These are phyloP conservation scores for human (Homo sapiens) DNA, from an alignment of 2,113 vertebrate species.

Conservation along the genomic window DNA sequence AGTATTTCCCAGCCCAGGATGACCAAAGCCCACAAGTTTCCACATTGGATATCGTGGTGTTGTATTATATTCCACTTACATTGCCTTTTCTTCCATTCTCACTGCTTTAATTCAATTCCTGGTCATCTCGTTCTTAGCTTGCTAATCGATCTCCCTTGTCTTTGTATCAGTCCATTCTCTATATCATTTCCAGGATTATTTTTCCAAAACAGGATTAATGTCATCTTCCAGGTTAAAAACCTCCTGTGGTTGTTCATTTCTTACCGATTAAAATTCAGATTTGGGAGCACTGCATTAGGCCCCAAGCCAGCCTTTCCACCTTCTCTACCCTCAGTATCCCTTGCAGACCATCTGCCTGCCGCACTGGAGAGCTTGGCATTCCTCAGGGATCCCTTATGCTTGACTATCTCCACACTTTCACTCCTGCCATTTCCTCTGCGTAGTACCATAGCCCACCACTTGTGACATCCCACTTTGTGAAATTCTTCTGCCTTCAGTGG, in stretches of 20 bases:
- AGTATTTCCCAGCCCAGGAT: background rate
- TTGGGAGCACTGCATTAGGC: background rate
- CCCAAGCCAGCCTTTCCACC: background rate
- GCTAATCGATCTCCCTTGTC: background rate
- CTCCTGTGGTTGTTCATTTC: background rate
- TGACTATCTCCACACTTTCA: background rate
- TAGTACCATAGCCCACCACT: background rate
- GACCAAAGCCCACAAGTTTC: background rate
- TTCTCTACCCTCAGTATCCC: background rate
- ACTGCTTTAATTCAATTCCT: background rate
- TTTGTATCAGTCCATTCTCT: background rate
- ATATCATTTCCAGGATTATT: background rate
- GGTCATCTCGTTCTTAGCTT: background rate
- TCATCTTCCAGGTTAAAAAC: constrained; percentile 32
- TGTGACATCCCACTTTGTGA: background rate
- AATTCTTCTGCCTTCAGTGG: background rate
- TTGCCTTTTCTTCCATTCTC: background rate
- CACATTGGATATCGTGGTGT: background rate
- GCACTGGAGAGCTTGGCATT: background rate
- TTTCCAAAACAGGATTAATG: constrained; percentile 17
- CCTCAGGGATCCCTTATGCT: background rate
- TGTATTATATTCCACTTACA: background rate
- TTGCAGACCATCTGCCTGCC: background rate
- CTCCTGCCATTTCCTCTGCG: background rate
- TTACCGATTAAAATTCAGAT: constrained; percentile 32